phyloP scores from a whole-genome alignment of 2,888 invertebrate species.

The Nymphalis c-album region DNA sequence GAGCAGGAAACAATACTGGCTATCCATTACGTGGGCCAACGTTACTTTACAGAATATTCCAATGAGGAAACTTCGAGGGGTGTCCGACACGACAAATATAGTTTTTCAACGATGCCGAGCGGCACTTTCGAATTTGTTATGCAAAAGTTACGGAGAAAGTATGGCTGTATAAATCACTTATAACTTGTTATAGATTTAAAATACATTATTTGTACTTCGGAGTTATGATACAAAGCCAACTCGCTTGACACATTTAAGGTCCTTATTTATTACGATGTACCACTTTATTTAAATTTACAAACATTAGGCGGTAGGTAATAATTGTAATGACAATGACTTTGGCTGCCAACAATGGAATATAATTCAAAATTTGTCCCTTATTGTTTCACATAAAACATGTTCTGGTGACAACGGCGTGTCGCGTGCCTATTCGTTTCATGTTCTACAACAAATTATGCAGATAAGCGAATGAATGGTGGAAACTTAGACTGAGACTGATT shows the following conservation, averaged over 20 bases:
- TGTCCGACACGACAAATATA: constrained; percentile 67
- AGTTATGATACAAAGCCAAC: constrained; percentile 29
- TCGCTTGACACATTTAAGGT: constrained; percentile 19
- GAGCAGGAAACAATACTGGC: constrained; percentile 75
- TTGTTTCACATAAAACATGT: constrained; percentile 74
- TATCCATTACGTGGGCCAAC: constrained; percentile 74
- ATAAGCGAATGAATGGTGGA: constrained; percentile 74
- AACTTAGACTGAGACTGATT: constrained; percentile 73
- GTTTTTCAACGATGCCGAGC: constrained; percentile 70
- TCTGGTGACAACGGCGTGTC: constrained; percentile 66
- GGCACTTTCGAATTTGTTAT: constrained; percentile 66
- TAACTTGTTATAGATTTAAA: constrained; percentile 39
- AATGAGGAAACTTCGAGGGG: constrained; percentile 70
- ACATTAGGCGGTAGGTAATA: constrained; percentile 48
- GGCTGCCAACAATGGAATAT: constrained; percentile 66
- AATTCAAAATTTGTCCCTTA: constrained; percentile 75
- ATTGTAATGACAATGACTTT: constrained; percentile 63
- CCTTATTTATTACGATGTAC: constrained; percentile 15
- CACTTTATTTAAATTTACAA: constrained; percentile 35
- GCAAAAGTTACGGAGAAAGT: constrained; percentile 49
- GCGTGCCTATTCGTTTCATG: constrained; percentile 73
- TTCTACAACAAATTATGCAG: constrained; percentile 76
- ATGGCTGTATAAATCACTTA: constrained; percentile 57
- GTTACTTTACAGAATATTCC: constrained; percentile 73
- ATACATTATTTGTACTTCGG: constrained; percentile 32